Evolutionary conservation across 2,113 vertebrate genomes (phyloP).

Genomic region (Gyps fulvus): DNA sequence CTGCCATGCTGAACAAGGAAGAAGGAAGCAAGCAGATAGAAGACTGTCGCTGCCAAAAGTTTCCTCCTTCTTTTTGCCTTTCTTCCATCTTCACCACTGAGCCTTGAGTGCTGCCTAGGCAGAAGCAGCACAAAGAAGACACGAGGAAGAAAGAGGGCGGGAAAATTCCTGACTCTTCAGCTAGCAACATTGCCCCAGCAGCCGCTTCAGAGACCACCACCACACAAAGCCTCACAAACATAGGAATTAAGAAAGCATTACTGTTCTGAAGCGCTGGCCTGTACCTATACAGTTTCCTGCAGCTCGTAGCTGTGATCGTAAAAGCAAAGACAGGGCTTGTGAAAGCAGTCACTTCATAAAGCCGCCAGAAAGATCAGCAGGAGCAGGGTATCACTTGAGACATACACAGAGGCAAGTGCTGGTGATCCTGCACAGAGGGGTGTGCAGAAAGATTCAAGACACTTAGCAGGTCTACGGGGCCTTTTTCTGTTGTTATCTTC

Average conservation of each 20-base stretch:
- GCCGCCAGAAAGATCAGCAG: not conserved
- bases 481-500: not conserved
- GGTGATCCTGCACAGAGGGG: not conserved
- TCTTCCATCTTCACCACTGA: not conserved
- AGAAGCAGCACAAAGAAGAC: not conserved
- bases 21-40: not conserved
- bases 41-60: not conserved
- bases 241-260: not conserved
- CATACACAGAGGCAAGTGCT: not conserved
- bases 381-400: not conserved
- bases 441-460: not conserved
- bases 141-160: not conserved
- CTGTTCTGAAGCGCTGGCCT: not conserved
- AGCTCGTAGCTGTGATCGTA: rapidly evolving
- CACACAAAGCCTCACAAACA: not conserved
- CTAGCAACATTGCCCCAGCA: not conserved
- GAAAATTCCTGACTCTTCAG: not conserved
- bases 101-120: not conserved
- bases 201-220: not conserved
- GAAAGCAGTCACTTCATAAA: not conserved
- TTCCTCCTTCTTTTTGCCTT: not conserved
- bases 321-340: not conserved
- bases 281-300: too few species aligned
- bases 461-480: not conserved
- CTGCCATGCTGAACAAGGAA: not conserved